phyloP scores from a whole-genome alignment of 1,140 invertebrate species.

The Chrysopa pallens region DNA sequence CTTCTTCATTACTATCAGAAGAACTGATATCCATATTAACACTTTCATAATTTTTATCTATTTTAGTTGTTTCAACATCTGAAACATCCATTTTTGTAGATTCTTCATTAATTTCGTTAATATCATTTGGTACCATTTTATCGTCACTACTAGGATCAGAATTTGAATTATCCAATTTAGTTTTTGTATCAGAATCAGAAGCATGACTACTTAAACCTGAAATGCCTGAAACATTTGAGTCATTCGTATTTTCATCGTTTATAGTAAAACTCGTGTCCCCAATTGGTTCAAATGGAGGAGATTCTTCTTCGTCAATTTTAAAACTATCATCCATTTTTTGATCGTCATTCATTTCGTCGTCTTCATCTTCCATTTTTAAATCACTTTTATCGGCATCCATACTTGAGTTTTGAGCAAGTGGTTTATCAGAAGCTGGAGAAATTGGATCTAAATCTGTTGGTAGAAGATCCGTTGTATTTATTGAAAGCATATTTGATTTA shows the following conservation, averaged over 20 bases:
- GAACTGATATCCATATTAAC: too few relatives aligned
- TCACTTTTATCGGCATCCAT: slow-evolving; percentile 30
- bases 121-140: slow-evolving; percentile 32
- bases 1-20: too few relatives aligned
- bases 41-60: too few relatives aligned
- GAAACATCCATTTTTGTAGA: slow-evolving; percentile 18
- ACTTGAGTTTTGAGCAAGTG: slow-evolving; percentile 58
- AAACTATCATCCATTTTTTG: slow-evolving; percentile 30
- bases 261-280: slow-evolving; percentile 18
- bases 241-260: slow-evolving; percentile 24
- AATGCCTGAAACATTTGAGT: slow-evolving; percentile 36
- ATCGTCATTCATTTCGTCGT: slow-evolving; percentile 11
- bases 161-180: slow-evolving; percentile 23
- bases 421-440: slow-evolving; percentile 55
- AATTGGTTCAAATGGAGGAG: slow-evolving; percentile 45
- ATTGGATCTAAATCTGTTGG: slow-evolving; percentile 60
- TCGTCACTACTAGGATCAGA: slow-evolving; percentile 38
- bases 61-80: slow-evolving; percentile 1
- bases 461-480: slow-evolving; percentile 32
- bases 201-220: slow-evolving; percentile 24
- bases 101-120: slow-evolving; percentile 19
- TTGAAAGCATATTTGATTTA: background rate
- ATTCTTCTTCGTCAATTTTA: slow-evolving; percentile 42
- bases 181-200: slow-evolving; percentile 5
- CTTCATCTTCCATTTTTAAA: slow-evolving; percentile 15